Percentiles rank a stretch among this genome's conserved stretches.
phyloP scores from a whole-genome alignment of 2,888 invertebrate genomes.

The Leuctra nigra region DNA sequence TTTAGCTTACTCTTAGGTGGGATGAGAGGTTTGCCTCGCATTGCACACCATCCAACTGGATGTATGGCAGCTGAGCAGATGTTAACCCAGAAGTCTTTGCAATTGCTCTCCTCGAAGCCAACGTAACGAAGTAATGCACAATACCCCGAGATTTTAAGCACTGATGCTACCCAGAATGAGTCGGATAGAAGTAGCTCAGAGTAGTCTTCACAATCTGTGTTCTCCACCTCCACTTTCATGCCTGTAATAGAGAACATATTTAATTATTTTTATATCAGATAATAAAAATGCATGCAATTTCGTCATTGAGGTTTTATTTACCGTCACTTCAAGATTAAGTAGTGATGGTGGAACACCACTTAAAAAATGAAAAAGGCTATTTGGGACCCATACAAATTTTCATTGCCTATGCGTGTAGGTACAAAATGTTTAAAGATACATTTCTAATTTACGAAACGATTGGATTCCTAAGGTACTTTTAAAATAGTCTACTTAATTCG shows the following conservation, averaged over 20 bases:
- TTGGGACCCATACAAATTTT: too few relatives aligned
- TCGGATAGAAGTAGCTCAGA: slow-evolving; percentile 66
- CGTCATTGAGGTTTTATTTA: too few relatives aligned
- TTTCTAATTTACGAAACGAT: too few relatives aligned
- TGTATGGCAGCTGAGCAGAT: slow-evolving; percentile 91
- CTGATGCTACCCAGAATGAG: slow-evolving; percentile 95
- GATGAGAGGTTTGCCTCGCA: slow-evolving; percentile 88
- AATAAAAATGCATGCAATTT: too few relatives aligned
- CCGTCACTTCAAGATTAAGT: too few relatives aligned
- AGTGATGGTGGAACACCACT: too few relatives aligned
- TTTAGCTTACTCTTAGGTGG: slow-evolving; percentile 69
- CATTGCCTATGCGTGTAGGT: too few relatives aligned
- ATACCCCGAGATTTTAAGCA: slow-evolving; percentile 68
- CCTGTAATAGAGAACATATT: background rate
- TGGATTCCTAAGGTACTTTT: too few relatives aligned
- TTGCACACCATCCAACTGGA: slow-evolving; percentile 97
- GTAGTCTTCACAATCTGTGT: slow-evolving; percentile 77
- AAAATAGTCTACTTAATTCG: too few relatives aligned
- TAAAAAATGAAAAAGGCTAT: too few relatives aligned
- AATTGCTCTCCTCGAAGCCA: slow-evolving; percentile 82
- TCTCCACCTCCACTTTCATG: slow-evolving; percentile 90
- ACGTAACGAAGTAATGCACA: slow-evolving; percentile 64
- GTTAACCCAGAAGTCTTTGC: slow-evolving; percentile 96
- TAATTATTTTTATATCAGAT: too few relatives aligned
- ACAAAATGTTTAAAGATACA: too few relatives aligned